These are phyloP conservation scores for Epirrhoe alternata DNA, from an alignment of 2,888 invertebrate species.

Conservation along the genomic window DNA sequence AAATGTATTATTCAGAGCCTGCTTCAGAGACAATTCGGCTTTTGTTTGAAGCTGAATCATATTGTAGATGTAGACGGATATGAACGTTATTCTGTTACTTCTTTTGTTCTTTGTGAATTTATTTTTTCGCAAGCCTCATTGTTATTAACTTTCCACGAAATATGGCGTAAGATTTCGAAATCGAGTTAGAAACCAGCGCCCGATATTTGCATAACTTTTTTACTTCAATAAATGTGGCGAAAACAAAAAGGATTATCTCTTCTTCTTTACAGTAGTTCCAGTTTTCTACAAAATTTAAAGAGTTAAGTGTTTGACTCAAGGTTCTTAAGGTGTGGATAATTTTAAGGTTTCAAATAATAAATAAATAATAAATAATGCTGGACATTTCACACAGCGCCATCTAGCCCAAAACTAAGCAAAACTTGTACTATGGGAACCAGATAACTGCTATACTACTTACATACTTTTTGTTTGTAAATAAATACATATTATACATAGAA, in stretches of 20 bases:
- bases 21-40: slow-evolving; percentile 61
- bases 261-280: background rate
- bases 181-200: background rate
- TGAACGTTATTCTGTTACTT: slow-evolving; percentile 43
- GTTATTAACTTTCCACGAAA: slow-evolving; percentile 9
- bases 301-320: background rate
- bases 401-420: too few species aligned
- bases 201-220: background rate
- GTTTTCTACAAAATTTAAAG: background rate
- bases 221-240: background rate
- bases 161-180: background rate
- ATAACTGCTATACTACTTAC: too few species aligned
- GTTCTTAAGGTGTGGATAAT: background rate
- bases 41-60: slow-evolving; percentile 60
- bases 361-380: too few species aligned
- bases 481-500: too few species aligned
- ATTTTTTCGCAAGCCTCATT: slow-evolving; percentile 8
- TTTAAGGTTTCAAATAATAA: background rate
- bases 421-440: too few species aligned
- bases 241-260: background rate
- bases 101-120: slow-evolving; percentile 31
- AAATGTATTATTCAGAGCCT: slow-evolving; percentile 71
- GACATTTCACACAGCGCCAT: too few species aligned
- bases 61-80: slow-evolving; percentile 50
- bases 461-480: too few species aligned